Evolutionary conservation across 2,888 invertebrate species (phyloP), one percentile per base, ranked within the genome.

Genomic region (Julus scanicus): DNA sequence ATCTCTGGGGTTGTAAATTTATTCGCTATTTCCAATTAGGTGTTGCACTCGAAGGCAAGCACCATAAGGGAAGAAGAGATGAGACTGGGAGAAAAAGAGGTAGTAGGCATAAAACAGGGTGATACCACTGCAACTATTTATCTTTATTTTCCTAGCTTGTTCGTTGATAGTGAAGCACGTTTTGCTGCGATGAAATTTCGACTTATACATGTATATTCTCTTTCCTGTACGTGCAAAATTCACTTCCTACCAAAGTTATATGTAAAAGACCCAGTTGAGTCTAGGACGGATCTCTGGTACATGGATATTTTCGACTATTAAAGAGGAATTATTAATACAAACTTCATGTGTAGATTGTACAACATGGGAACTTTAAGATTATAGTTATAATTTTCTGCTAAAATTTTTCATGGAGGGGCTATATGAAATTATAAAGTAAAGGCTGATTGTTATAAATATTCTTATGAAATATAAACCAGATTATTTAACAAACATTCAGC

Each of bases 1-100:
- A 63, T 63, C 63, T 63, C 63, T 63, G 20, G 63, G 63, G 63
- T 63, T 63, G 63, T 63, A 63, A 63, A 63, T 63, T 63, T 63
- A 63, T 63, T 63, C 63, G 63, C 63, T 20, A 20, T 63, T 63
- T 63, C 63, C 63, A 63, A 63, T 63, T 63, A 63, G 63, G 63
- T 63, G 63, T n/a, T 20, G n/a, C 63, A n/a, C 63, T 63, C 63
- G 63, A 63, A 63, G 63, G 63, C 63, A 63, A 20, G 63, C 9
- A 4, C 20, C 63, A 63, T 20, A 9, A 63, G 63, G 63, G 5
- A 63, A 15, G 20, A 20, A 63, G 20, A 20, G 20, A 20, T 6
- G n/a, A 20, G 20, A 5, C 48, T 13, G n/a, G 20, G 63, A 20
- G 5, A 20, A 63, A 63, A 63, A 63, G 63, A 20, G 63, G 63